phyloP scores from a whole-genome alignment of 2,888 invertebrate genomes.

The Troilus luridus region DNA sequence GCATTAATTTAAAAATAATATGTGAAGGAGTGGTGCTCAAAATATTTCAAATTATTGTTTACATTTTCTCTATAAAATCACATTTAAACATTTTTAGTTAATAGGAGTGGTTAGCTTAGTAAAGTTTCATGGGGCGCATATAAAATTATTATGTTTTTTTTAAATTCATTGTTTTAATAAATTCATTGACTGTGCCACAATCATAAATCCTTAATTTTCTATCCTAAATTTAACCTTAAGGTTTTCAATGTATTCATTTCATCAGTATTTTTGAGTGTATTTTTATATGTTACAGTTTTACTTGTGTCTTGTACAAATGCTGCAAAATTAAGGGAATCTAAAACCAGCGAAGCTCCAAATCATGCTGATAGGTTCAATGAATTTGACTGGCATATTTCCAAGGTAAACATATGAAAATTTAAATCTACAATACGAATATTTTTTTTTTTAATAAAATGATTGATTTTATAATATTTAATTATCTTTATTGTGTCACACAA shows the following conservation, averaged over 20 bases:
- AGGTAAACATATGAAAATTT: constrained; percentile 69
- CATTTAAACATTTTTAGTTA: no score
- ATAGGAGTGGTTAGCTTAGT: no score
- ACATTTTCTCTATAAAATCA: no score
- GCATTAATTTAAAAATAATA: no score
- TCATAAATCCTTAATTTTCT: no score
- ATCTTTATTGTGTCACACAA: neutral
- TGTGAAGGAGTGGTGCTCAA: no score
- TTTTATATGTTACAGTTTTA: neutral
- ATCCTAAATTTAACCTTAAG: neutral
- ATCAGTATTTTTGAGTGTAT: neutral
- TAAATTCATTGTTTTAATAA: no score
- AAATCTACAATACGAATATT: neutral
- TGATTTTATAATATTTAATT: no score
- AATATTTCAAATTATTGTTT: no score
- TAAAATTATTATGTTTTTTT: no score
- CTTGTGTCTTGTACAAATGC: neutral
- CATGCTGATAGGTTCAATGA: constrained; percentile 70
- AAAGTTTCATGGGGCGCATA: no score
- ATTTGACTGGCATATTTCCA: constrained; percentile 79
- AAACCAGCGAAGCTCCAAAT: neutral
- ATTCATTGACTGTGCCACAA: no score
- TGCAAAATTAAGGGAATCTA: neutral
- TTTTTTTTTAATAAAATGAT: neutral
- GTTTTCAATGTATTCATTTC: neutral